Evolutionary conservation across 1,140 invertebrate genomes (phyloP), one percentile per base, ranked within the genome.

Genomic region (Scaptomyza pallida): DNA sequence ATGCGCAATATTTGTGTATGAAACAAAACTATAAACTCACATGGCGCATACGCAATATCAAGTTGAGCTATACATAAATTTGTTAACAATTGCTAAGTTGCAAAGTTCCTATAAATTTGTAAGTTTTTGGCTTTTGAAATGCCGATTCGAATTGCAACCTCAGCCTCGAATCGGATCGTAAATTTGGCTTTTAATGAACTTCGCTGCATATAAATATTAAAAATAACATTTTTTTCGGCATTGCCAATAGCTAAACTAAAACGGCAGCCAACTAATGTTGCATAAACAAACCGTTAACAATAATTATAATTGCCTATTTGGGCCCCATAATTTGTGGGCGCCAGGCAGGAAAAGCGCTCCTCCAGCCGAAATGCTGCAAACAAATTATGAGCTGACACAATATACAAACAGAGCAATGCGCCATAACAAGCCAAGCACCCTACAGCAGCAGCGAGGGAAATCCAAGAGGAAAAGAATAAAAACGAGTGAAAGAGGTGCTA

Each of bases 221-320:
- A 88, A 86, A 88, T 88, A 86, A 86, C n/a, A n/a, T n/a, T n/a
- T 86, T 86, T 78, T 37, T 40, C 77, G 82, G 65, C 79, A 82
- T 72, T 82, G 77, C 56, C 73, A 60, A 68, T 72, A 51, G 50
- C 54, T n/a, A n/a, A 57, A 81, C 75, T 75, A 75, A 78, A 83
- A 30, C 26, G 9, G 26, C 78, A 73, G 69, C 62, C 81, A 82
- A 81, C 74, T 82, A 85, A 85, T 85, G 69, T 60, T 64, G 45
- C 47, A 69, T 85, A 86, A 86, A 86, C 81, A 86, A 86, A 86
- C 44, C 81, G 81, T 86, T 86, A 86, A 86, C 81, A 86, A 88
- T 86, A 86, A 86, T 88, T 86, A 86, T 86, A 86, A 86, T 83
- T 81, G 73, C 81, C 77, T 9, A 86, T 86, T 88, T 81, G 75